These are phyloP conservation scores for Tupaia tana DNA, from an alignment of 2,113 vertebrate genomes.

Conservation along the genomic window DNA sequence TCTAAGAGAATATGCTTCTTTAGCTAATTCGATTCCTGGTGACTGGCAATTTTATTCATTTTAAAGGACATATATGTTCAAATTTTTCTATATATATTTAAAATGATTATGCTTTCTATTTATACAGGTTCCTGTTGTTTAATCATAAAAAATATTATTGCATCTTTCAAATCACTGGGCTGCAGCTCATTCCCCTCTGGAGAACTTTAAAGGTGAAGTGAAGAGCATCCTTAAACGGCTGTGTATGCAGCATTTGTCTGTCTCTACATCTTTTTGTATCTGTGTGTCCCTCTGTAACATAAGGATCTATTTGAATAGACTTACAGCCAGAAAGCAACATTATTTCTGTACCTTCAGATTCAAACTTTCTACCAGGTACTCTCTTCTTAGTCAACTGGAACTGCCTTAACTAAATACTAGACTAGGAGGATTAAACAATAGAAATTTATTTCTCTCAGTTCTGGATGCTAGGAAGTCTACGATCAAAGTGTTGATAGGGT, in stretches of 20 bases:
- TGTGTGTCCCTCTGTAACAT: neutral
- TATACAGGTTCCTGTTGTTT: neutral
- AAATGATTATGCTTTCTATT: slow-evolving; percentile 9
- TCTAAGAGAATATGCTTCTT: slow-evolving; percentile 30
- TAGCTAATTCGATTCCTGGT: slow-evolving; percentile 30
- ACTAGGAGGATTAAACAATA: neutral
- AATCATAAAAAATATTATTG: slow-evolving; percentile 53
- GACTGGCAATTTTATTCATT: slow-evolving; percentile 4
- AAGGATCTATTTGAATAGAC: too few species aligned
- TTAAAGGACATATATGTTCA: slow-evolving; percentile 49
- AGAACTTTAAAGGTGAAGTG: slow-evolving; percentile 26
- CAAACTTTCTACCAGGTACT: neutral
- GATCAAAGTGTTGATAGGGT: neutral
- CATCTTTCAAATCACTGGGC: neutral
- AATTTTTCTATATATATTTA: slow-evolving; percentile 50
- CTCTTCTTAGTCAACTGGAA: neutral
- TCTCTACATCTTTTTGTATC: neutral
- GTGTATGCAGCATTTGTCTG: neutral
- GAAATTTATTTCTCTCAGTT: neutral
- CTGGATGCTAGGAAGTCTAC: too few species aligned
- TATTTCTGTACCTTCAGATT: neutral
- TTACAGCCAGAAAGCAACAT: neutral
- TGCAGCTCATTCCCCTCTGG: neutral
- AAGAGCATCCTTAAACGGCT: neutral
- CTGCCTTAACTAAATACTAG: neutral